phyloP scores from a whole-genome alignment of 2,797 vertebrate genomes.

The Lacerta bilineata region DNA sequence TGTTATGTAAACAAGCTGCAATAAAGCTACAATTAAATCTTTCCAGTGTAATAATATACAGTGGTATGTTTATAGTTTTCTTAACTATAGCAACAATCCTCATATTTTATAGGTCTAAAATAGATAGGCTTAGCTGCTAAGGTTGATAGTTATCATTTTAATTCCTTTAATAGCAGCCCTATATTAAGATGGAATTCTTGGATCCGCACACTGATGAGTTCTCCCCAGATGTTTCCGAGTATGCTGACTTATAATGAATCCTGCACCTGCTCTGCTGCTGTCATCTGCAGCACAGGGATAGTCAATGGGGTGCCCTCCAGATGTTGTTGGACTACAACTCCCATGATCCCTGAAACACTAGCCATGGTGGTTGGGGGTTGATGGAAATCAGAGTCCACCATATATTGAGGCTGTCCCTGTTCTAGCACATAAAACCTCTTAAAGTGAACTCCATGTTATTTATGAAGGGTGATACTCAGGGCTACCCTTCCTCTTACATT shows the following conservation, averaged over 20 bases:
- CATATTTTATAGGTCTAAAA: background rate
- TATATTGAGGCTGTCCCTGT: too few species aligned
- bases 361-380: background rate
- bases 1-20: background rate
- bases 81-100: slow-evolving; percentile 34
- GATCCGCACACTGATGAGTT: background rate
- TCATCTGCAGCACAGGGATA: too few species aligned
- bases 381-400: too few species aligned
- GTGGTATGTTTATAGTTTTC: slow-evolving; percentile 29
- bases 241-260: too few species aligned
- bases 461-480: background rate
- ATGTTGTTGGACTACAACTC: too few species aligned
- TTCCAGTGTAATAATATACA: slow-evolving; percentile 14
- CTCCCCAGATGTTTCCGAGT: background rate
- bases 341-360: too few species aligned
- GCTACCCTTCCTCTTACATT: too few species aligned
- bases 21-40: slow-evolving; percentile 16
- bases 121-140: background rate
- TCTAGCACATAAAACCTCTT: too few species aligned
- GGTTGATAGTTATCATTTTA: background rate
- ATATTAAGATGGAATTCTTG: background rate
- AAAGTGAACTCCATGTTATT: background rate
- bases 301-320: background rate
- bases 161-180: background rate
- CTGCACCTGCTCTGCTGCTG: background rate